Percentiles rank a stretch among this genome's conserved stretches.
phyloP scores from a whole-genome alignment of 2,797 vertebrate species.

The Sebastes paucispinis region DNA sequence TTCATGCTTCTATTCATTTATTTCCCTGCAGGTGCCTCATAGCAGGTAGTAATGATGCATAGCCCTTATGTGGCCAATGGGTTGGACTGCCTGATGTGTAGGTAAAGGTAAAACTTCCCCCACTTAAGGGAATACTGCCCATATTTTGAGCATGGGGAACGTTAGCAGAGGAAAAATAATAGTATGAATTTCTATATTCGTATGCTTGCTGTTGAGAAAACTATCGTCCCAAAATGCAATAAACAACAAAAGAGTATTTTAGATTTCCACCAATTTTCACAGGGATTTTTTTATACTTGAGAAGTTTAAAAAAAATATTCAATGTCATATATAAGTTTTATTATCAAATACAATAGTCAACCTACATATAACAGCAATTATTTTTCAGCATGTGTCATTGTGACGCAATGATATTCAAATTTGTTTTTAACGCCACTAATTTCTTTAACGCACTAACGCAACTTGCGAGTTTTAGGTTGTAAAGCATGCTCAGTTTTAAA shows the following conservation, averaged over 20 bases:
- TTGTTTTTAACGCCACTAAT: no score
- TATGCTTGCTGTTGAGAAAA: neutral
- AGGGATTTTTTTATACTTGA: neutral
- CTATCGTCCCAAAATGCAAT: neutral
- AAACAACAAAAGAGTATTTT: neutral
- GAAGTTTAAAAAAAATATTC: no score
- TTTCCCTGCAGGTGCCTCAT: slow-evolving; percentile 65
- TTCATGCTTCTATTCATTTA: slow-evolving; percentile 64
- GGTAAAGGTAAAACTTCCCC: slow-evolving; percentile 13
- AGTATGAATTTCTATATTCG: neutral
- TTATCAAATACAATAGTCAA: no score
- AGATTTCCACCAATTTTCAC: no score
- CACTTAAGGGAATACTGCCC: neutral
- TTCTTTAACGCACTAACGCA: no score
- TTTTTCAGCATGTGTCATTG: no score
- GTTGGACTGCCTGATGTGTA: slow-evolving; percentile 21
- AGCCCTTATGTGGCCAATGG: slow-evolving; percentile 7
- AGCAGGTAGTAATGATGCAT: slow-evolving; percentile 60
- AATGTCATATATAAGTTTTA: no score
- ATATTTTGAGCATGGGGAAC: neutral
- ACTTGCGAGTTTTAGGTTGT: no score
- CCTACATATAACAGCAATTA: no score
- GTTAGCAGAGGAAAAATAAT: neutral
- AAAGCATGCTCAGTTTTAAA: no score
- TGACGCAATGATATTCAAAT: no score